Percentiles rank a stretch among this genome's conserved stretches.
Conservation (phyloP, 2,797 vertebrate species). For the Cynopterus sphinx region DNA sequence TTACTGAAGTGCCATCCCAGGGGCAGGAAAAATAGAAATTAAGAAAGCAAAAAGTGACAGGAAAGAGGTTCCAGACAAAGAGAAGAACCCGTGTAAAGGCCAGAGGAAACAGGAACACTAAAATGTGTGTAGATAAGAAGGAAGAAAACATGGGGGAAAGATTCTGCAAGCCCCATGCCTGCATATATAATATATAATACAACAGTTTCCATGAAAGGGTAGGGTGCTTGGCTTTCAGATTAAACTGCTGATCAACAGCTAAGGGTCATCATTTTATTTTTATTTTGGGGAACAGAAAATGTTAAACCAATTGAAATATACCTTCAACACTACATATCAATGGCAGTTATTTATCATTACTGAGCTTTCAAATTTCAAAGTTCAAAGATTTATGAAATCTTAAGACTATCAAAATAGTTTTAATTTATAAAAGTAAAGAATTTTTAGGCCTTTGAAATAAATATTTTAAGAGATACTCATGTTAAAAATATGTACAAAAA, state of each 20-base stretch:
- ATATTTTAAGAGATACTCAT: constrained; percentile 19
- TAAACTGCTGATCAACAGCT: constrained; percentile 25
- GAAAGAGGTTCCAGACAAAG: neutral
- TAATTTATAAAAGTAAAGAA: constrained; percentile 34
- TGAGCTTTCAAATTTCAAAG: constrained; percentile 35
- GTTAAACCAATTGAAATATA: constrained; percentile 25
- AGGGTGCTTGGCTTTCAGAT: neutral
- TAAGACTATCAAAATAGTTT: constrained; percentile 39
- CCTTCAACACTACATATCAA: constrained; percentile 36
- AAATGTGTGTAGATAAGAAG: neutral
- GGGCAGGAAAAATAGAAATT: neutral
- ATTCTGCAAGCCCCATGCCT: neutral
- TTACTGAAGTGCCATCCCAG: neutral
- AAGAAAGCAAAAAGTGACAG: constrained; percentile 28
- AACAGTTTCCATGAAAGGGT: neutral
- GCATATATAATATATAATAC: neutral
- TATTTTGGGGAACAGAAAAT: constrained; percentile 3
- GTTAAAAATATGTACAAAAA: constrained; percentile 50
- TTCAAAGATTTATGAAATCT: constrained; percentile 34
- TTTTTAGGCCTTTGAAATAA: constrained; percentile 1
- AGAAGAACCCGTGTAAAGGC: neutral
- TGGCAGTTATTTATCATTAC: constrained; percentile 10
- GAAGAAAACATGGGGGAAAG: neutral
- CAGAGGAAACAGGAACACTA: neutral
- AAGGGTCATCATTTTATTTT: constrained; percentile 50